Base-by-base conservation (phyloP, 2,888 invertebrate species). In the Tineola bisselliella region DNA sequence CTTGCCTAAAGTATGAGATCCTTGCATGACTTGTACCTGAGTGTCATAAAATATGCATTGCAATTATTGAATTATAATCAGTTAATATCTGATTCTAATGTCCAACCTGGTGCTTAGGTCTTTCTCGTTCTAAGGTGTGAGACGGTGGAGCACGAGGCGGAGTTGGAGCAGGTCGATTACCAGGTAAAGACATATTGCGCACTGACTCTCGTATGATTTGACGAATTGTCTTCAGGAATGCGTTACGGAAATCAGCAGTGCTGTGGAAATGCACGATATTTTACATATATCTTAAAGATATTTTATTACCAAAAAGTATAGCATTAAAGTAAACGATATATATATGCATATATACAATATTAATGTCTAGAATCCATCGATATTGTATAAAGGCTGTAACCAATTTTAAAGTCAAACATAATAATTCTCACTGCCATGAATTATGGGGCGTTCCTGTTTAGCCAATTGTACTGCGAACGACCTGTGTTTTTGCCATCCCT, bases 181-280 rank as follows among this genome's bases (percentile, higher is more conserved):
- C 90, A 62, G 97, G 97, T 81, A 98, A 93, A 72, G 95, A 94
- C 98, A 98, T 98, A 82, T 97, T 97, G 70, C 97, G 91, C 54
- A 98, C 98, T 63, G 97, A 97, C 84, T 98, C 98, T 65, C 98
- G 91, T 71, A 98, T 98, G 67, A 98, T 98, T 86, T 98, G 98
- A 62, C 98, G 90, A 71, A 98, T 98, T 63, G 97, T 98, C 87
- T 97, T 96, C 73, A 98, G 89, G 90, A 98, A 98, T 67, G 97
- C 97, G 83, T 97, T 97, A 68, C 98, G 93, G 86, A 98, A 98
- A 80, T 98, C 98, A 63, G 94, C 93, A 61, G 98, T 97, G 81
- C 97, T 97, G 76, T 17, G 74, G 30, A 8, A 15, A 33, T 38
- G 19, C 5, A n/a, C n/a, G 25, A 30, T 12, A 56, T n/a, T n/a